A percentile compares a stretch with the other conserved stretches of the same genome.
Evolutionary conservation across 1,140 invertebrate genomes (phyloP).

Genomic region (Drosophila ficusphila): DNA sequence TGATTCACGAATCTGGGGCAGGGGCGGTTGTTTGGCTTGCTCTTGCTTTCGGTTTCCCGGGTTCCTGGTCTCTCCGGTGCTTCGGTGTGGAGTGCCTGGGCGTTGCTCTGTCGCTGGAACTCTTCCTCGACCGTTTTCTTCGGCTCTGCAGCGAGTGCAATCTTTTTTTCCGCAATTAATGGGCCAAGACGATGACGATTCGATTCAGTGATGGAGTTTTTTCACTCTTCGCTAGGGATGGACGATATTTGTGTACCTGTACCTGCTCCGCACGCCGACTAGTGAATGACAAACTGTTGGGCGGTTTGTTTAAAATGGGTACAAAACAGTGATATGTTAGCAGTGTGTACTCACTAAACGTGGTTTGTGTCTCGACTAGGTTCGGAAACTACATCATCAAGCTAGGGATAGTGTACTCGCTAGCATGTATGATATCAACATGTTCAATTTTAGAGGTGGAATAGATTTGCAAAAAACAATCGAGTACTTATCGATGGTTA

Average conservation of each 20-base stretch:
- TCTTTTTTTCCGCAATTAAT: slow-evolving; percentile 28
- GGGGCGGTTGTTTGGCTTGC: slow-evolving; percentile 39
- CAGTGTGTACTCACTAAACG: no score
- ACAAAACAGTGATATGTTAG: no score
- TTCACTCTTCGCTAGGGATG: neutral
- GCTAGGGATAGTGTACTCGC: no score
- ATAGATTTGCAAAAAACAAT: no score
- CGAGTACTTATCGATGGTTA: no score
- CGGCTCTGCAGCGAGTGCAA: slow-evolving; percentile 1
- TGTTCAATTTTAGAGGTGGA: no score
- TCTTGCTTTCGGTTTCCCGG: slow-evolving; percentile 2
- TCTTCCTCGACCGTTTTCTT: slow-evolving; percentile 9
- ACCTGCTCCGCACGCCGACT: neutral
- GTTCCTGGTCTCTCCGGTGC: neutral
- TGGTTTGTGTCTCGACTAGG: no score
- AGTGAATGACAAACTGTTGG: neutral
- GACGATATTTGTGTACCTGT: slow-evolving; percentile 3
- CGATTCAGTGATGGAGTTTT: slow-evolving; percentile 17
- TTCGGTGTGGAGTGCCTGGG: neutral
- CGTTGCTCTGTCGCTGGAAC: neutral
- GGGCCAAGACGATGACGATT: slow-evolving; percentile 34
- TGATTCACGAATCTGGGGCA: slow-evolving; percentile 74
- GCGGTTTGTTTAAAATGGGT: neutral
- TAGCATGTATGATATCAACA: no score
- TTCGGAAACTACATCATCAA: no score